Base-by-base conservation (phyloP, 2,113 vertebrate genomes). In the Phalacrocorax brasilianus region DNA sequence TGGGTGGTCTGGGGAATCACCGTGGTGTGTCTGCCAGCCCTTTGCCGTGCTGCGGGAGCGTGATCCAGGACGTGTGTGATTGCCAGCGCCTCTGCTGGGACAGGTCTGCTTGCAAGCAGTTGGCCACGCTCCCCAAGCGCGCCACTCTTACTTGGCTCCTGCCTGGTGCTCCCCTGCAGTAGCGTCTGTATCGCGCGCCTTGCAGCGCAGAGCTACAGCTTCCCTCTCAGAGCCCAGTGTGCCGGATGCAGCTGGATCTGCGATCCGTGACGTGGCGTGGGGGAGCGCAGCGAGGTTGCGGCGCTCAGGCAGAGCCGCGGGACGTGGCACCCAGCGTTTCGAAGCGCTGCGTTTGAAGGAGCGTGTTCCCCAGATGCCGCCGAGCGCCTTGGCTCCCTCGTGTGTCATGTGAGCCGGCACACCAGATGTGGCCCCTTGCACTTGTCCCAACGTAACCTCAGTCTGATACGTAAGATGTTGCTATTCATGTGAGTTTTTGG, bases 141-240 rank as follows among this genome's bases (percentile, higher is more conserved):
- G 22, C 0, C 4, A 8, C 49, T 35, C 17, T 27, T 40, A 26
- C 49, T 50, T 11, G 42, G 19, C 45, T 58, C 56, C 56, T 26
- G 44, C 47, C 42, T 20, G 2, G 14, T 27, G 24, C 35, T 82
- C 28, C 52, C 56, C 38, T 2, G 1, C 12, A 9, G 63, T 10
- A 3, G 35, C 45, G 65, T 27, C 42, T 6, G 20, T 22, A 18
- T 52, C 2, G 0, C 14, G 40, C 5, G 1, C 4, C 1, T 17
- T 28, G 40, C 40, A 26, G 77, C 8, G 2, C 1, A 0, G 50
- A 53, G 66, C 85, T 71, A 14, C 32, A 32, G 38, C 73, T 88
- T 44, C 53, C 70, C 81, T 40, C n/a, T 14, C 0, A 0, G 22
- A 49, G 58, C 50, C 45, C 61, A 0, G 0, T 0, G 8, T 35